Conservation (phyloP, 2,797 vertebrate genomes). For the Melanotaenia trifasciata region DNA sequence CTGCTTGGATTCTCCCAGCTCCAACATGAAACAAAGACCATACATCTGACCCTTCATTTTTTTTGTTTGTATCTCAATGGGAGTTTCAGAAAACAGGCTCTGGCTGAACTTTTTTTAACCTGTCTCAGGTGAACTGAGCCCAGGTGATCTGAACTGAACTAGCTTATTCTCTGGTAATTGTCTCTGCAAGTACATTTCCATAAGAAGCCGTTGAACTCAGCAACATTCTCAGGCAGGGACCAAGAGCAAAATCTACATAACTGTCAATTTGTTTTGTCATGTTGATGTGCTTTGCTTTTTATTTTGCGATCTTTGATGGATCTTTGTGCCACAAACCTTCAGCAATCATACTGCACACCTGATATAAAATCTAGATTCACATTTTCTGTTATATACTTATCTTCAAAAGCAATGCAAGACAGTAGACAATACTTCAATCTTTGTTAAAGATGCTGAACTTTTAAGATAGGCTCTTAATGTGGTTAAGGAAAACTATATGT, state of each 20-base stretch:
- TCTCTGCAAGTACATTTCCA: constrained; percentile 36
- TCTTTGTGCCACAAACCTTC: constrained; percentile 20
- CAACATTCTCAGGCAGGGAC: constrained; percentile 57
- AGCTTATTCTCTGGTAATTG: constrained; percentile 30
- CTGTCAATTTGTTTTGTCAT: constrained; percentile 23
- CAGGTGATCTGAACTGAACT: constrained; percentile 33
- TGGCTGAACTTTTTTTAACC: constrained; percentile 50
- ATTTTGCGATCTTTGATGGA: constrained; percentile 19
- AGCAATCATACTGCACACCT: constrained; percentile 13
- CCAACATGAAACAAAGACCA: constrained; percentile 39
- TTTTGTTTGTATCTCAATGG: constrained; percentile 47
- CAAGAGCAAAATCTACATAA: constrained; percentile 32
- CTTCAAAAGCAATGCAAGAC: constrained; percentile 19
- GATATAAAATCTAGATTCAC: background rate
- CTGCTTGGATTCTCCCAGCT: constrained; percentile 60
- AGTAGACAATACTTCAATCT: background rate
- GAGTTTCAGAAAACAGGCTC: constrained; percentile 42
- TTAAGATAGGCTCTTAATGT: constrained; percentile 6
- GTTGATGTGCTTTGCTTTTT: constrained; percentile 27
- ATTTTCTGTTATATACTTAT: constrained; percentile 15
- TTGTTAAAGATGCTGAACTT: constrained; percentile 6
- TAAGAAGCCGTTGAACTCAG: constrained; percentile 36
- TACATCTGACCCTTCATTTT: constrained; percentile 44
- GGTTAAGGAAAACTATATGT: background rate
- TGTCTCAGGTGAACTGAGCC: constrained; percentile 67